Evolutionary conservation across 2,113 vertebrate species (phyloP).

Genomic region (Spea multiplicata): DNA sequence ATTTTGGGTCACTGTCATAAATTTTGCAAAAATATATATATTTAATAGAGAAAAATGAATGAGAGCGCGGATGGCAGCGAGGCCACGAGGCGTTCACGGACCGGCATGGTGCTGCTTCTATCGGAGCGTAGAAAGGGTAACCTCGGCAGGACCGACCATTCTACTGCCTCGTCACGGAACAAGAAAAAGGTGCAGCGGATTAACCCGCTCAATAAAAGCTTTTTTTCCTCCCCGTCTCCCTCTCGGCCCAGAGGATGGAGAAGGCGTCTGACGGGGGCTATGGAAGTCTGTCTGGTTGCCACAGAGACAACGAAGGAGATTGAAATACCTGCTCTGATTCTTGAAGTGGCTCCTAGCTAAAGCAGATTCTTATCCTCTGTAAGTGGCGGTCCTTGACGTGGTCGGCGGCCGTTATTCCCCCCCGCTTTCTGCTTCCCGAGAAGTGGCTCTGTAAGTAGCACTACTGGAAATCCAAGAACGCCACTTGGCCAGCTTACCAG

Average conservation of each 20-base stretch:
- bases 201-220: slow-evolving; percentile 17
- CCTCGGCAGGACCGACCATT: neutral
- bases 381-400: slow-evolving; percentile 34
- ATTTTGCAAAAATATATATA: neutral
- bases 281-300: slow-evolving; percentile 41
- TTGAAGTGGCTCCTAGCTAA: slow-evolving; percentile 19
- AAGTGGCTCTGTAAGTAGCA: slow-evolving; percentile 21
- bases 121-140: neutral
- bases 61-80: neutral
- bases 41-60: neutral
- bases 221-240: neutral
- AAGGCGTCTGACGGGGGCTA: slow-evolving; percentile 29
- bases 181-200: slow-evolving; percentile 11
- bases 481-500: neutral
- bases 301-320: slow-evolving; percentile 39
- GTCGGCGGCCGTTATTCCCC: slow-evolving; percentile 1
- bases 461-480: neutral
- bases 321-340: slow-evolving; percentile 29
- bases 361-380: slow-evolving; percentile 36
- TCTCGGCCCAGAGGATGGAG: slow-evolving; percentile 18
- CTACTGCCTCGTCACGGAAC: neutral
- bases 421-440: neutral
- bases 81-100: neutral
- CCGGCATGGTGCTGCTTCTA: neutral
- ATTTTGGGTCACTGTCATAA: neutral